These are phyloP conservation scores for Zonitis immaculata DNA, from an alignment of 2,888 invertebrate genomes.

Conservation along the genomic window DNA sequence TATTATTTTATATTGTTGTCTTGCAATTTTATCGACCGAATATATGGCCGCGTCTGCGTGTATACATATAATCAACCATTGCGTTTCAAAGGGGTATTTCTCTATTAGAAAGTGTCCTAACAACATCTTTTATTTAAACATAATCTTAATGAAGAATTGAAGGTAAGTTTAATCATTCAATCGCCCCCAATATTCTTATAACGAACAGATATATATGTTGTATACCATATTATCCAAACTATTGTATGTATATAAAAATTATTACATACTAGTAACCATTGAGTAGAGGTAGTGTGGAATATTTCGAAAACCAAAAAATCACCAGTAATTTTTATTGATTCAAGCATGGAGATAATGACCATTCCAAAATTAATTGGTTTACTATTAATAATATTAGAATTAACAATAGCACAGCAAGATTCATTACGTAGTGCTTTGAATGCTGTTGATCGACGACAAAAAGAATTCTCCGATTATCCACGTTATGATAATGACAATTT, in stretches of 20 bases:
- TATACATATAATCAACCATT: constrained; percentile 31
- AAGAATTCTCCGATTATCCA: constrained; percentile 33
- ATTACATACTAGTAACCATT: too few relatives aligned
- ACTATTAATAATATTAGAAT: constrained; percentile 13
- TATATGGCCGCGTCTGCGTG: constrained; percentile 20
- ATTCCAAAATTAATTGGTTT: constrained; percentile 8
- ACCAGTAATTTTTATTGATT: constrained; percentile 7
- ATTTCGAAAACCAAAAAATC: background rate
- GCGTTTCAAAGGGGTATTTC: constrained; percentile 27
- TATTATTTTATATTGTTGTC: constrained; percentile 7
- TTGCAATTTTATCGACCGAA: constrained; percentile 27
- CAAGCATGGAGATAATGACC: constrained; percentile 16
- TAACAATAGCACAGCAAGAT: constrained; percentile 40
- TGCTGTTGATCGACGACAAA: constrained; percentile 49
- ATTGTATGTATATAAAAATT: too few relatives aligned
- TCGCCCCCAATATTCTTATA: too few relatives aligned
- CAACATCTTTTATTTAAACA: constrained; percentile 15
- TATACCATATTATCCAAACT: too few relatives aligned
- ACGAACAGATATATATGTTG: too few relatives aligned
- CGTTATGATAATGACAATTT: constrained; percentile 30
- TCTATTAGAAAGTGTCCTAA: constrained; percentile 26
- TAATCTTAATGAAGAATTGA: constrained; percentile 13
- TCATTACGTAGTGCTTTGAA: constrained; percentile 49
- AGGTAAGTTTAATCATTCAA: constrained; percentile 10
- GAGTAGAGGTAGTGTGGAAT: background rate